Conservation (phyloP, 2,888 invertebrate genomes). For the Dinocampus coccinellae region DNA sequence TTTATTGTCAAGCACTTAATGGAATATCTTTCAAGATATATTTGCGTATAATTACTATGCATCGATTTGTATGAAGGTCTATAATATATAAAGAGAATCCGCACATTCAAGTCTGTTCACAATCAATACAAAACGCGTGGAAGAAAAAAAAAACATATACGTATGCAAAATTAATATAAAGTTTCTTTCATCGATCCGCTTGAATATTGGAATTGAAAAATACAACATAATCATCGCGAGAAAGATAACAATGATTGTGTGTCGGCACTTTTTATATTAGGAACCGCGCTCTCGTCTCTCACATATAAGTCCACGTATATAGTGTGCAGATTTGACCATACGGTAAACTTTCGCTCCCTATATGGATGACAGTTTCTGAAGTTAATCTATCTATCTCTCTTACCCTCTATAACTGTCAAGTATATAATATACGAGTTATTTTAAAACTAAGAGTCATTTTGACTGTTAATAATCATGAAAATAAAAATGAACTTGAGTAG, state of each 20-base stretch:
- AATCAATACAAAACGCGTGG: not conserved
- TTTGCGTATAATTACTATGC: conserved; percentile 7
- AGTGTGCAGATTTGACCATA: conserved; percentile 36
- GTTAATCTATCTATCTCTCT: conserved; percentile 39
- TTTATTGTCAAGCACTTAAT: conserved; percentile 15
- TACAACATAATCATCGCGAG: not conserved
- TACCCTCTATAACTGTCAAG: conserved; percentile 39
- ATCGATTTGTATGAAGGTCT: conserved; percentile 7
- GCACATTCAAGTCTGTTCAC: not conserved
- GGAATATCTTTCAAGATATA: not conserved
- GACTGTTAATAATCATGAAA: conserved; percentile 2
- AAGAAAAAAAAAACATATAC: not conserved
- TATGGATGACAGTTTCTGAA: conserved; percentile 60
- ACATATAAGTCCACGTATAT: conserved; percentile 40
- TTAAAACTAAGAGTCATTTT: conserved; percentile 2
- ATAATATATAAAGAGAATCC: not conserved
- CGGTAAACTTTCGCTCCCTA: conserved; percentile 68
- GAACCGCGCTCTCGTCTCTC: conserved; percentile 6
- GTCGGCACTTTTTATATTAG: not conserved
- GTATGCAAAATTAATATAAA: not conserved
- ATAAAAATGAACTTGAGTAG: too few species aligned
- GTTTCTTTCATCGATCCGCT: not conserved
- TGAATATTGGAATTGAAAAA: not conserved
- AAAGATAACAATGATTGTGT: conserved; percentile 15
- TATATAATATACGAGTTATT: conserved; percentile 22